These are phyloP conservation scores for Alauda arvensis DNA, from an alignment of 2,797 vertebrate species.

Conservation along the genomic window DNA sequence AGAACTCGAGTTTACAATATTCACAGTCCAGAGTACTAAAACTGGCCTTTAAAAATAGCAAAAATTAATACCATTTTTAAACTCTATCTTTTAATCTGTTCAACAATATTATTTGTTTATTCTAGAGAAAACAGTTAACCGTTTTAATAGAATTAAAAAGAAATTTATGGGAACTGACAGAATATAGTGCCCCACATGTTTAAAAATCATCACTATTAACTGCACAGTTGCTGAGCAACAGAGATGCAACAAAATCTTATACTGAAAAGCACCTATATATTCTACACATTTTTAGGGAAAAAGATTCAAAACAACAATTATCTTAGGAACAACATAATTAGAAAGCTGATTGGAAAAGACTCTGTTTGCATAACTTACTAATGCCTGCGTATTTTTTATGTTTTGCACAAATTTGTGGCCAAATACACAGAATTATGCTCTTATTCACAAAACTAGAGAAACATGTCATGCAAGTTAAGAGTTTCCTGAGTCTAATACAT, in stretches of 20 bases:
- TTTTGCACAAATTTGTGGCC: neutral
- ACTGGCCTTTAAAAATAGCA: neutral
- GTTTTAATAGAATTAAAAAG: neutral
- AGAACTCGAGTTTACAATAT: neutral
- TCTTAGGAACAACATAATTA: slow-evolving; percentile 16
- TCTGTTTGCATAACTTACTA: neutral
- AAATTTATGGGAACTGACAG: neutral
- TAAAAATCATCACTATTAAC: neutral
- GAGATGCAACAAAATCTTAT: neutral
- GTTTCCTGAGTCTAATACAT: neutral
- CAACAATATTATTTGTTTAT: neutral
- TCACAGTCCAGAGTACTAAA: neutral
- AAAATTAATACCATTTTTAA: neutral
- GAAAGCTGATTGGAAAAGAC: slow-evolving; percentile 2
- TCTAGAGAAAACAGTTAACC: neutral
- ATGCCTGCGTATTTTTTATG: neutral
- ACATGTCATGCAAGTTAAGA: neutral
- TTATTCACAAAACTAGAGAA: neutral
- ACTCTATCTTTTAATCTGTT: neutral
- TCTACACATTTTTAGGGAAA: neutral
- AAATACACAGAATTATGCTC: neutral
- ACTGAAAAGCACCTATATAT: neutral
- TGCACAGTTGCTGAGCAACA: neutral
- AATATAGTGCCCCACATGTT: accelerated
- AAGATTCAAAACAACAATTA: neutral